These are phyloP conservation scores for Thymelicus sylvestris DNA, from an alignment of 2,888 invertebrate species.

Conservation along the genomic window DNA sequence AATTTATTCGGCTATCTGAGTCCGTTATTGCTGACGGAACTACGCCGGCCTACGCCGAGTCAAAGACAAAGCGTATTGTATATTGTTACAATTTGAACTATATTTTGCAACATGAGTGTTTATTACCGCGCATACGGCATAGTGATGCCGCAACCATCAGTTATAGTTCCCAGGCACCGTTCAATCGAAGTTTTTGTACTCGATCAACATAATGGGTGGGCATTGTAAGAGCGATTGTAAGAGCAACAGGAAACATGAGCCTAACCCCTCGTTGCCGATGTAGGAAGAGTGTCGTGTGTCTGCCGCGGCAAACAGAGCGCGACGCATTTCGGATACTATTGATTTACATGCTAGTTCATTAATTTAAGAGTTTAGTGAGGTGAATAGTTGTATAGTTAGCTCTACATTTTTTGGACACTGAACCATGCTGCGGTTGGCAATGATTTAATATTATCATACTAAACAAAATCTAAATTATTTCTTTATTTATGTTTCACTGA, in stretches of 20 bases:
- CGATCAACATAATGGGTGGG: conserved; percentile 67
- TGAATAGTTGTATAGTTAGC: neutral
- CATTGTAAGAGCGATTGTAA: conserved; percentile 85
- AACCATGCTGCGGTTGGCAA: too few relatives aligned
- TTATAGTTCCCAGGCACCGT: conserved; percentile 64
- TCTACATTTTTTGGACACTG: neutral
- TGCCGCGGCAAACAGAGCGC: conserved; percentile 85
- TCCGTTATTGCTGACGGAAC: conserved; percentile 8
- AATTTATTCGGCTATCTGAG: conserved; percentile 15
- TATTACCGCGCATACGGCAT: conserved; percentile 10
- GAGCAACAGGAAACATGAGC: conserved; percentile 88
- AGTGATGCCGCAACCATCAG: conserved; percentile 52
- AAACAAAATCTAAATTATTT: too few relatives aligned
- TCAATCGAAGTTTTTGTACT: conserved; percentile 72
- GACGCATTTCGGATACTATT: conserved; percentile 64
- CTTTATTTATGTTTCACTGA: too few relatives aligned
- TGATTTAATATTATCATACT: too few relatives aligned
- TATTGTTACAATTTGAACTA: conserved; percentile 13
- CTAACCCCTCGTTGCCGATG: conserved; percentile 88
- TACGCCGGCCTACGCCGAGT: conserved; percentile 4
- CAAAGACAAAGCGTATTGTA: conserved; percentile 25
- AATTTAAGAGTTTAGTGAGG: conserved; percentile 11
- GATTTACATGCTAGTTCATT: conserved; percentile 44
- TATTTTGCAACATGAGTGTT: conserved; percentile 38
- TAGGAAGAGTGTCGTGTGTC: conserved; percentile 88